Percentiles rank a stretch among this genome's conserved stretches.
Evolutionary conservation across 2,797 vertebrate genomes (phyloP).

Genomic region (Eupleurogrammus muticus): DNA sequence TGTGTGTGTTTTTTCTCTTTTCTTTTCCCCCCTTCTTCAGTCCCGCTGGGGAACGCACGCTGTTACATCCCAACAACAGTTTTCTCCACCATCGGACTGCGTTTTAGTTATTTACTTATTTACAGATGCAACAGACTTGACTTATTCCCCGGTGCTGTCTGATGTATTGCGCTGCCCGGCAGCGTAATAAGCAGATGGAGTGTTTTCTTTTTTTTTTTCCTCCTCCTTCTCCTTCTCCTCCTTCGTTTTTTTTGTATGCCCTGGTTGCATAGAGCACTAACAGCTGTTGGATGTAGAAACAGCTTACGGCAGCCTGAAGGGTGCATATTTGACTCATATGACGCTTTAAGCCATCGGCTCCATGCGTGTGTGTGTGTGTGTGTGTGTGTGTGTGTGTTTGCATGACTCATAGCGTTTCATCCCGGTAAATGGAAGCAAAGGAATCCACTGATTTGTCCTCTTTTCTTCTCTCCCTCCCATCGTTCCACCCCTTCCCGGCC

Average conservation of each 20-base stretch:
- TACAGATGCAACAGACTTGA: slow-evolving; percentile 57
- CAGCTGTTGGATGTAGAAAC: slow-evolving; percentile 74
- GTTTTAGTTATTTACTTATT: slow-evolving; percentile 58
- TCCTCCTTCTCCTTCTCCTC: not conserved
- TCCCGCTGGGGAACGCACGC: slow-evolving; percentile 17
- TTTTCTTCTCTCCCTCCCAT: slow-evolving; percentile 3
- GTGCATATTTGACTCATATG: slow-evolving; percentile 65
- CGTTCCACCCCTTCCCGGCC: slow-evolving; percentile 52
- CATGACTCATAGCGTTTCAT: slow-evolving; percentile 65
- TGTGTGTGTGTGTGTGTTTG: slow-evolving; percentile 63
- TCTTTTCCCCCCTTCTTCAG: too few species aligned
- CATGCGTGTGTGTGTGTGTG: slow-evolving; percentile 57
- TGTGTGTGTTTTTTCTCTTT: not conserved
- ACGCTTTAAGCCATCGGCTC: slow-evolving; percentile 65
- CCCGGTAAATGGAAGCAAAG: slow-evolving; percentile 32
- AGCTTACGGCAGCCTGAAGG: slow-evolving; percentile 65
- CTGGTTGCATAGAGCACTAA: slow-evolving; percentile 47
- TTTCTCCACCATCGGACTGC: slow-evolving; percentile 33
- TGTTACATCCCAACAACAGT: slow-evolving; percentile 33
- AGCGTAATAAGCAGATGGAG: slow-evolving; percentile 60
- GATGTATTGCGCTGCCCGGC: slow-evolving; percentile 52
- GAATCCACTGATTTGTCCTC: slow-evolving; percentile 40
- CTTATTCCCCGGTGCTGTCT: slow-evolving; percentile 50
- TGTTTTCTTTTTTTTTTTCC: slow-evolving; percentile 16
- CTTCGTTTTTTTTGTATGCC: slow-evolving; percentile 36